Evolutionary conservation across 92 coral and sea anemone species (phyloP), one percentile per base, ranked within the genome.

Genomic region (Zoanthus sansibaricus): DNA sequence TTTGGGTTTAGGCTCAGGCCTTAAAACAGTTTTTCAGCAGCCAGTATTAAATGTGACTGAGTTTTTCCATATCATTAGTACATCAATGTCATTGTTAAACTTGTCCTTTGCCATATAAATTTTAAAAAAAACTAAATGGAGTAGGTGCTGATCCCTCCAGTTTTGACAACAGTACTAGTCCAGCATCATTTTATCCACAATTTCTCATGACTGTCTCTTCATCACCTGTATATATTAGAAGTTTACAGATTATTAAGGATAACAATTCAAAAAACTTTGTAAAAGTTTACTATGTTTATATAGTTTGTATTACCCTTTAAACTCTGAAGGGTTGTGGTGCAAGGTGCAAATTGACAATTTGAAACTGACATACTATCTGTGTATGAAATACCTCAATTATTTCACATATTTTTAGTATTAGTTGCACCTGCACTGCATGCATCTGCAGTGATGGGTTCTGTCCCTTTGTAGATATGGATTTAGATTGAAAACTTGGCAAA

Each of bases 301-400:
- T 20, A 68, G 72, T 68, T 68, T 68, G 72, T 68, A 68, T 68
- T 68, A 68, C 44, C 72, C 72, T 68, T 68, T 68, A 68, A 67
- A 67, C 72, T 67, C 72, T 33, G 72, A 67, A 67, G 72, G 31
- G 72, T 67, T 67, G 72, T 67, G 72, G 72, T 67, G 72, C 72
- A 67, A 67, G 31, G n/a, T n/a, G n/a, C n/a, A n/a, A n/a, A n/a
- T n/a, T n/a, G n/a, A n/a, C n/a, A n/a, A n/a, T n/a, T n/a, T n/a
- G n/a, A n/a, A n/a, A n/a, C n/a, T n/a, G n/a, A n/a, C n/a, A n/a
- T n/a, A n/a, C n/a, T n/a, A n/a, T n/a, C n/a, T n/a, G n/a, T n/a
- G n/a, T n/a, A n/a, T n/a, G n/a, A n/a, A n/a, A n/a, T n/a, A n/a
- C n/a, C n/a, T n/a, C n/a, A n/a, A n/a, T n/a, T n/a, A n/a, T n/a